Conservation (phyloP, 2,113 vertebrate species). For the Dinomys branickii region DNA sequence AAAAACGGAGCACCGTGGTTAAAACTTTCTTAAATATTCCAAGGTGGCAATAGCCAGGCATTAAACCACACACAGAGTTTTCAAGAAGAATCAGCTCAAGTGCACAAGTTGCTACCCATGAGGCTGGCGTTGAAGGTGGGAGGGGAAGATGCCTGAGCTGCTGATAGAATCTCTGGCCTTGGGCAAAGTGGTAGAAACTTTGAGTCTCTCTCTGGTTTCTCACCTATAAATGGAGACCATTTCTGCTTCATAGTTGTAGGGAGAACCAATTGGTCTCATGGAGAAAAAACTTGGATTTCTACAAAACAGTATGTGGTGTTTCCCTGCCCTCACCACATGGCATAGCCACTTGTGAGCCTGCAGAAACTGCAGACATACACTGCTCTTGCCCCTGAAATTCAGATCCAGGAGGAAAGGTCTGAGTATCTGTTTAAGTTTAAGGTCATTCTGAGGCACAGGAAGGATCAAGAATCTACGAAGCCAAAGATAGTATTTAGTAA, state of each 20-base stretch:
- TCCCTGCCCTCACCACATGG: background rate
- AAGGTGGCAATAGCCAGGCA: background rate
- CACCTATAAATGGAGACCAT: background rate
- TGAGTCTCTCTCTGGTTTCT: conserved; percentile 9
- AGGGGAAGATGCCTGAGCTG: background rate
- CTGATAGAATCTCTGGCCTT: background rate
- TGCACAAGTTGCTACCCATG: fast-evolving
- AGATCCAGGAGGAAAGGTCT: background rate
- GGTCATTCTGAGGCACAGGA: background rate
- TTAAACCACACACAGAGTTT: background rate
- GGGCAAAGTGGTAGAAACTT: background rate
- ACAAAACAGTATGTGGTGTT: background rate
- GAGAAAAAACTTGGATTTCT: background rate
- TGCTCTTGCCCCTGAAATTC: background rate
- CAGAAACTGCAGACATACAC: background rate
- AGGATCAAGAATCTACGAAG: background rate
- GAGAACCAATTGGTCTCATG: background rate
- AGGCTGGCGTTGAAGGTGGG: fast-evolving
- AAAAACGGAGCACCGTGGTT: background rate
- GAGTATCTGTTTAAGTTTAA: background rate
- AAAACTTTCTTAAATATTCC: background rate
- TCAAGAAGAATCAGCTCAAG: background rate
- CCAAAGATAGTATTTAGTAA: background rate
- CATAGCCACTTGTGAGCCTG: background rate
- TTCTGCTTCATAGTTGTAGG: background rate